Conservation (phyloP, 2,888 invertebrate species). For the Polia nebulosa region DNA sequence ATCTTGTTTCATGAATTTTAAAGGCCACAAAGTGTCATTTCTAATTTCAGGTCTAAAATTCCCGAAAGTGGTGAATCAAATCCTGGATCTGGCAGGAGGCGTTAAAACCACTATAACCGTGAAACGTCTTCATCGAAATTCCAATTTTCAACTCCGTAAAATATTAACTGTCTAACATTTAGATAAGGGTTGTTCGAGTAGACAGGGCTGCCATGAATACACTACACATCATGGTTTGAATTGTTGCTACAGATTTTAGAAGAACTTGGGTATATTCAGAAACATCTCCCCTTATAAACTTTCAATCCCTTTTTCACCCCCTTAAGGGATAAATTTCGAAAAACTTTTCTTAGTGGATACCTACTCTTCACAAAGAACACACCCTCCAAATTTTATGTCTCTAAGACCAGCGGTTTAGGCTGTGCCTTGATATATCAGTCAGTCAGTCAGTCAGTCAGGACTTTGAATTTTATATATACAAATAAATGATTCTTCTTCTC, state of each 20-base stretch:
- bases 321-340: too few relatives aligned
- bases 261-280: background rate
- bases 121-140: constrained; percentile 68
- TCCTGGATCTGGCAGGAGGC: constrained; percentile 39
- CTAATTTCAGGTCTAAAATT: constrained; percentile 28
- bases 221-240: background rate
- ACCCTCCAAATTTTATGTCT: too few relatives aligned
- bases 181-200: constrained; percentile 67
- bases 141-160: constrained; percentile 69
- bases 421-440: too few relatives aligned
- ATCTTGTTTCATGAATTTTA: constrained; percentile 8
- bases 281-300: too few relatives aligned
- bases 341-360: too few relatives aligned
- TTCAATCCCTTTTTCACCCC: too few relatives aligned
- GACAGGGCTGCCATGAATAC: constrained; percentile 44
- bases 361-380: too few relatives aligned
- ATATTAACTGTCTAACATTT: constrained; percentile 73
- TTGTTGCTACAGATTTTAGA: background rate
- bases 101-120: constrained; percentile 61
- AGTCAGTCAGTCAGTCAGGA: too few relatives aligned
- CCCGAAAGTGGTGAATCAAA: constrained; percentile 39
- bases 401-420: too few relatives aligned
- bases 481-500: too few relatives aligned
- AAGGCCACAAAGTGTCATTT: constrained; percentile 2
- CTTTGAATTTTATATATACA: too few relatives aligned